Percentiles rank a stretch among this genome's conserved stretches.
phyloP scores from a whole-genome alignment of 2,113 vertebrate species.

The Rhombomys opimus region DNA sequence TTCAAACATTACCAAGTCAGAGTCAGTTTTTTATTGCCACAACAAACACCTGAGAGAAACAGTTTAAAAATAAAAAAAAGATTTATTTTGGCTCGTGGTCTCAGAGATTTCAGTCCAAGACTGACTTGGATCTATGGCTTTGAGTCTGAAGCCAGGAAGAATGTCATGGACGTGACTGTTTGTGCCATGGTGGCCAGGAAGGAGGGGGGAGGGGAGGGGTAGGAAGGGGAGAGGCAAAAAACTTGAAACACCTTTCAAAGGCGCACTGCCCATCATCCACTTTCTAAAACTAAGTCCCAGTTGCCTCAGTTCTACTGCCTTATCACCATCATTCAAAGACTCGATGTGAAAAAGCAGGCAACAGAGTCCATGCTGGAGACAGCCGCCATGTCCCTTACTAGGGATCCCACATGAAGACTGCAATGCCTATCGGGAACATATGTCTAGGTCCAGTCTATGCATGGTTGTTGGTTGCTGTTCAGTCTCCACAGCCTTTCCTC shows the following conservation, averaged over 20 bases:
- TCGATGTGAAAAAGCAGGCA: too few relatives aligned
- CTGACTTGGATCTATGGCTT: not conserved
- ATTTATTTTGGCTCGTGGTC: not conserved
- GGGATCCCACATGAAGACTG: too few relatives aligned
- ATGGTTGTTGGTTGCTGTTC: too few relatives aligned
- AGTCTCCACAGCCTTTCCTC: too few relatives aligned
- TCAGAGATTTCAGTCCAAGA: not conserved
- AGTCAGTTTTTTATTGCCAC: not conserved
- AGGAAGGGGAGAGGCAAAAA: not conserved
- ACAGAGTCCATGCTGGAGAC: too few relatives aligned
- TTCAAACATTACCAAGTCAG: not conserved
- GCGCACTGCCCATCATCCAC: not conserved
- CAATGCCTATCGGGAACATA: too few relatives aligned
- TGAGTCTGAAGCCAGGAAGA: not conserved
- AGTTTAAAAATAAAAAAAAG: not conserved
- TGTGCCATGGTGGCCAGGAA: not conserved
- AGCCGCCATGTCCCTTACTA: too few relatives aligned
- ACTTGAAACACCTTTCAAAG: not conserved
- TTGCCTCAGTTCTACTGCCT: too few relatives aligned
- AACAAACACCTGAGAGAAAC: not conserved
- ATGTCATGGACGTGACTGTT: not conserved
- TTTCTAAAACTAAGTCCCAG: not conserved
- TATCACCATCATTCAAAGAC: not conserved
- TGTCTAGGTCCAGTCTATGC: too few relatives aligned
- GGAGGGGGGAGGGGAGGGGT: not conserved